phyloP scores from a whole-genome alignment of 2,113 vertebrate genomes.

The Planiliza haematocheilus region DNA sequence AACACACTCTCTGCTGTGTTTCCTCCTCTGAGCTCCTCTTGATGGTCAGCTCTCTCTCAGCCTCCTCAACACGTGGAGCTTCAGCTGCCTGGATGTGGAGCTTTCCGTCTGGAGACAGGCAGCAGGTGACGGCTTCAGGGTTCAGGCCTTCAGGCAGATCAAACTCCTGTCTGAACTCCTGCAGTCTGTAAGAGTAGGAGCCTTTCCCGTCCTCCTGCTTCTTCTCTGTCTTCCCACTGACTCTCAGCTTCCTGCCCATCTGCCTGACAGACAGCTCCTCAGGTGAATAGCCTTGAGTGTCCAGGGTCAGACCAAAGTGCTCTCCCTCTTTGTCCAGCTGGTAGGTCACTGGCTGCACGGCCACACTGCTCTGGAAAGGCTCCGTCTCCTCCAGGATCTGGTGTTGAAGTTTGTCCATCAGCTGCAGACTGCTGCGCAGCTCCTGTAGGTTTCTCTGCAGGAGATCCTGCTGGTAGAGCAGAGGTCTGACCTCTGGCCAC shows the following conservation, averaged over 20 bases:
- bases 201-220: slow-evolving; percentile 74
- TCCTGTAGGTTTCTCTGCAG: too few relatives aligned
- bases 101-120: slow-evolving; percentile 59
- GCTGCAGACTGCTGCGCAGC: too few relatives aligned
- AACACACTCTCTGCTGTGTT: slow-evolving; percentile 50
- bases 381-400: too few relatives aligned
- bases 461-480: too few relatives aligned
- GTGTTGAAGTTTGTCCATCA: too few relatives aligned
- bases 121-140: slow-evolving; percentile 60
- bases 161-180: slow-evolving; percentile 79
- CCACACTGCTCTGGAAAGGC: too few relatives aligned
- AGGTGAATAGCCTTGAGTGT: too few relatives aligned
- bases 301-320: too few relatives aligned
- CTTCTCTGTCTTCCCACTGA: slow-evolving; percentile 73
- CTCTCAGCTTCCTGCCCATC: slow-evolving; percentile 75
- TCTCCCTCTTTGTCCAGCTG: too few relatives aligned
- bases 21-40: slow-evolving; percentile 49
- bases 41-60: slow-evolving; percentile 41
- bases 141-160: slow-evolving; percentile 75
- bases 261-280: slow-evolving; percentile 49
- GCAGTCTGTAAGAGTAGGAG: slow-evolving; percentile 70
- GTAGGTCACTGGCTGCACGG: too few relatives aligned
- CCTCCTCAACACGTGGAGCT: slow-evolving; percentile 14
- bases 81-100: slow-evolving; percentile 48
- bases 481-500: too few relatives aligned